These are phyloP conservation scores for Leptopilina myrica DNA, from an alignment of 2,888 invertebrate genomes.

Conservation along the genomic window DNA sequence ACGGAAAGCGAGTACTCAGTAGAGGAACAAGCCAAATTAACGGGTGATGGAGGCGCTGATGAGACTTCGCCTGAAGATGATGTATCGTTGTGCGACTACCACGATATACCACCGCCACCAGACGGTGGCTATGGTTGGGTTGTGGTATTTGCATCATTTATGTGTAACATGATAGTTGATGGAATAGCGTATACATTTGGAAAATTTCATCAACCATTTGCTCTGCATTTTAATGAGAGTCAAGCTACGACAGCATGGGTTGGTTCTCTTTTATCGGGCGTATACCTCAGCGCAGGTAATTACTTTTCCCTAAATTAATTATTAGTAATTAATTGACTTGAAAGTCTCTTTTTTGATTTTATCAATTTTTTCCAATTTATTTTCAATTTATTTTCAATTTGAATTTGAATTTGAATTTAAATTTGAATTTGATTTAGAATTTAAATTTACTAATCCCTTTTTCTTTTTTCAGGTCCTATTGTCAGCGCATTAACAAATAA, in stretches of 20 bases:
- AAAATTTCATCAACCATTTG: slow-evolving; percentile 90
- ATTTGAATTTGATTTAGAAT: no score
- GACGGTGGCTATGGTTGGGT: slow-evolving; percentile 97
- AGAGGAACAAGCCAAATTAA: slow-evolving; percentile 89
- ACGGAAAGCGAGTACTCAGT: slow-evolving; percentile 93
- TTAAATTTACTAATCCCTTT: no score
- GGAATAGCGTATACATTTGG: slow-evolving; percentile 99
- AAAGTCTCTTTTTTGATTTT: no score
- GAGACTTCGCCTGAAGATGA: slow-evolving; percentile 79
- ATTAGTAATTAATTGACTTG: no score
- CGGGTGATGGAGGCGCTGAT: slow-evolving; percentile 82
- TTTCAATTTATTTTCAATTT: no score
- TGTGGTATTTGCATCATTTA: slow-evolving; percentile 96
- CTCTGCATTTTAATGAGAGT: slow-evolving; percentile 88
- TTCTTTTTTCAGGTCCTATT: slow-evolving; percentile 84
- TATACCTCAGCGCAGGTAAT: slow-evolving; percentile 94
- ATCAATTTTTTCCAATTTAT: no score
- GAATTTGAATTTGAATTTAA: no score
- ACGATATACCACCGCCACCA: slow-evolving; percentile 90
- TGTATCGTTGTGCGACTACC: slow-evolving; percentile 83
- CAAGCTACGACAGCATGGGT: slow-evolving; percentile 95
- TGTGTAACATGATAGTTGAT: slow-evolving; percentile 98
- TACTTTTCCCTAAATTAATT: background rate
- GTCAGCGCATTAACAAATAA: slow-evolving; percentile 97
- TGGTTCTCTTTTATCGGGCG: slow-evolving; percentile 95